A percentile compares a stretch with the other conserved stretches of the same genome.
These are phyloP conservation scores for Adela reaumurella DNA, from an alignment of 2,888 invertebrate species.

Conservation along the genomic window DNA sequence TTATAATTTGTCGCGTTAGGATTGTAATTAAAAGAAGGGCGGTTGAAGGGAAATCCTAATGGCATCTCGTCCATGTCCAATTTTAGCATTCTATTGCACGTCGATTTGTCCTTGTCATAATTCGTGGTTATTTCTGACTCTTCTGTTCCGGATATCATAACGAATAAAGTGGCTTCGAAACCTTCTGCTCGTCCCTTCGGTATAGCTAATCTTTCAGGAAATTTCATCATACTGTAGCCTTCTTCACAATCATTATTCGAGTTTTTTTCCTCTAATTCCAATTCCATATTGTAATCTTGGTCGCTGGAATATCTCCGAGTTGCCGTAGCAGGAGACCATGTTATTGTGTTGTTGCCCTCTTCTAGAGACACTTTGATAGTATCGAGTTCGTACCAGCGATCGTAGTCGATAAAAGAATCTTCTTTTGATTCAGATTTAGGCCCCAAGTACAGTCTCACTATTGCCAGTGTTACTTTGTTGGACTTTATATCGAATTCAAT, in stretches of 20 bases:
- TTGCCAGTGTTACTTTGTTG: conserved; percentile 17
- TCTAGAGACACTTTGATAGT: conserved; percentile 21
- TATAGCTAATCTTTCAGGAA: conserved; percentile 33
- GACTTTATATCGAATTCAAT: conserved; percentile 30
- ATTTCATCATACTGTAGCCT: conserved; percentile 28
- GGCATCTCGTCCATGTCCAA: conserved; percentile 27
- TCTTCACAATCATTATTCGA: no score
- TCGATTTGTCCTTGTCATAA: background rate
- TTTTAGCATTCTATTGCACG: conserved; percentile 18
- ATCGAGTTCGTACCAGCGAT: conserved; percentile 34
- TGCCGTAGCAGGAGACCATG: conserved; percentile 33
- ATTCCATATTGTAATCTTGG: conserved; percentile 16
- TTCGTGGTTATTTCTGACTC: conserved; percentile 16
- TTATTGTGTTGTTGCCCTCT: conserved; percentile 26
- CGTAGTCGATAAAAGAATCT: conserved; percentile 26
- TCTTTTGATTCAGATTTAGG: conserved; percentile 26
- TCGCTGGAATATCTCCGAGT: conserved; percentile 24
- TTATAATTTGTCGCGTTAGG: conserved; percentile 26
- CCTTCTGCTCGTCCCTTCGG: conserved; percentile 34
- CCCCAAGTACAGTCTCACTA: conserved; percentile 35
- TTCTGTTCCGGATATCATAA: conserved; percentile 28
- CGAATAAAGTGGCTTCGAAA: conserved; percentile 33
- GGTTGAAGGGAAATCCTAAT: conserved; percentile 43
- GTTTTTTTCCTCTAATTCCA: conserved; percentile 19
- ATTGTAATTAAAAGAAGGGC: conserved; percentile 20